Conservation (phyloP, 2,797 vertebrate species). For the Rhinophrynus dorsalis region DNA sequence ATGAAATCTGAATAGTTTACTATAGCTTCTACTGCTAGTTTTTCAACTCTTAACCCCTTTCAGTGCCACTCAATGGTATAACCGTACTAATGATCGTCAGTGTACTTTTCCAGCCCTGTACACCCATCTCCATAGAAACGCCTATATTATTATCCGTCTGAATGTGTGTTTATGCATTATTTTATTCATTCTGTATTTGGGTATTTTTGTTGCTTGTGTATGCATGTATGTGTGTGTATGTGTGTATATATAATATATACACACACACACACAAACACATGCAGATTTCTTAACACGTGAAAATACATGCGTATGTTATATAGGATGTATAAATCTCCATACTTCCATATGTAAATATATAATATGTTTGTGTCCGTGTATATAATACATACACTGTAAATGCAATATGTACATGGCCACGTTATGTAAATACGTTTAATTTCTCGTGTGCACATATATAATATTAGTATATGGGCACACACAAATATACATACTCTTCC, state of each 20-base stretch:
- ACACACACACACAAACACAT: too few species aligned
- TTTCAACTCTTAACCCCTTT: too few species aligned
- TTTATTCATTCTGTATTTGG: not conserved
- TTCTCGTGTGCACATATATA: not conserved
- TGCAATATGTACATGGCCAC: not conserved
- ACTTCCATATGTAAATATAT: not conserved
- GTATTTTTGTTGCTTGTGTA: too few species aligned
- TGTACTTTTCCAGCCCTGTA: not conserved
- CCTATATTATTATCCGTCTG: too few species aligned
- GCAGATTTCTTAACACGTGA: too few species aligned
- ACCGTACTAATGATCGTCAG: too few species aligned
- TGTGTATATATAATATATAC: not conserved
- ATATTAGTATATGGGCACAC: not conserved
- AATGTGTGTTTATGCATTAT: not conserved
- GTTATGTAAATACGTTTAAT: not conserved
- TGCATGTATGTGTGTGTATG: not conserved
- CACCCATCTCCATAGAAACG: too few species aligned
- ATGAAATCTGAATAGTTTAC: too few species aligned
- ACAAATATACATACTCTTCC: not conserved
- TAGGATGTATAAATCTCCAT: not conserved
- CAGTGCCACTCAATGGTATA: too few species aligned
- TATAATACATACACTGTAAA: not conserved
- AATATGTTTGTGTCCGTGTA: not conserved
- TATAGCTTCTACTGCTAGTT: too few species aligned
- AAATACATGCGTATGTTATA: not conserved